Percentiles rank a stretch among this genome's conserved stretches.
Conservation (phyloP, 2,113 vertebrate genomes). For the Rattus norvegicus region GRCr8 NC_086031.1:104427001-104427500, state of each 20-base stretch:
- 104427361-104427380: neutral
- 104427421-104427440: neutral
- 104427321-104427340: rapidly evolving
- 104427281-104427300: too few species aligned
- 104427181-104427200: neutral
- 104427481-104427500: conserved; percentile 83
- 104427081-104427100: neutral
- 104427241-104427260: neutral
- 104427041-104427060: neutral
- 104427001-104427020: neutral
- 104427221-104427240: neutral
- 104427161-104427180: neutral
- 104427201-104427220: neutral
- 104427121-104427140: neutral
- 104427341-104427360: neutral
- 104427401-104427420: neutral
- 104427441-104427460: conserved; percentile 12
- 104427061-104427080: neutral
- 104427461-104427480: neutral
- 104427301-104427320: neutral
- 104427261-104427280: neutral
- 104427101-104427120: neutral
- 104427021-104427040: neutral
- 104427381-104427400: neutral
- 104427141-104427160: neutral